These are phyloP conservation scores for Planiliza haematocheilus DNA, from an alignment of 2,113 vertebrate genomes.

Conservation along the genomic window DNA sequence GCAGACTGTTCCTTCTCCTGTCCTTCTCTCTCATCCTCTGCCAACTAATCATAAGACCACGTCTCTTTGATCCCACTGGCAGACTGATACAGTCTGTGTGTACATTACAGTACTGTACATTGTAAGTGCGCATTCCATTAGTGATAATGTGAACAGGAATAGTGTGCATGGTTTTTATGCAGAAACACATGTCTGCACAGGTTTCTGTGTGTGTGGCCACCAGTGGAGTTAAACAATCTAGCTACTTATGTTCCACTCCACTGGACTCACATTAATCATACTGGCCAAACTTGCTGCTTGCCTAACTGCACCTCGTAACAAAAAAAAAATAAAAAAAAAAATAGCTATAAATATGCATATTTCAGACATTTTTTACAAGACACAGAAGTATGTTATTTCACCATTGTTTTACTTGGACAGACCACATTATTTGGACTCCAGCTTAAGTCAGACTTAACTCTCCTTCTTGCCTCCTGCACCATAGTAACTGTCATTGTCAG, in stretches of 20 bases:
- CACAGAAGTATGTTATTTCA: constrained; percentile 31
- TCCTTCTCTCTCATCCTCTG: constrained; percentile 74
- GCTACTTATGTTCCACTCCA: constrained; percentile 39
- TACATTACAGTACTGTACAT: neutral
- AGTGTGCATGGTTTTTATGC: neutral
- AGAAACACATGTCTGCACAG: constrained; percentile 7
- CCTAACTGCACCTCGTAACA: constrained; percentile 33
- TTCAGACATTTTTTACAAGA: constrained; percentile 51
- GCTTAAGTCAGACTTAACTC: neutral
- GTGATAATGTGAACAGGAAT: neutral
- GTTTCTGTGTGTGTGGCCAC: constrained; percentile 6
- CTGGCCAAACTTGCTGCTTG: constrained; percentile 38
- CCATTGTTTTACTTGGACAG: constrained; percentile 20
- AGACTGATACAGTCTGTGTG: constrained; percentile 28
- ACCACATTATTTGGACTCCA: constrained; percentile 4
- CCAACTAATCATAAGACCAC: constrained; percentile 72
- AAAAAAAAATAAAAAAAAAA: too few relatives aligned
- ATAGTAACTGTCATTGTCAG: neutral
- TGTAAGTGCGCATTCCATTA: neutral
- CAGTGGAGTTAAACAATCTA: constrained; percentile 34
- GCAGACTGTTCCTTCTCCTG: constrained; percentile 54
- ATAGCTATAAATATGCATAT: constrained; percentile 38
- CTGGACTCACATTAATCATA: constrained; percentile 49
- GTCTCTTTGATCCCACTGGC: constrained; percentile 64
- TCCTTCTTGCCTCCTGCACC: neutral